Base-by-base conservation (phyloP, 2,113 vertebrate genomes). In the Donacobius atricapilla region DNA sequence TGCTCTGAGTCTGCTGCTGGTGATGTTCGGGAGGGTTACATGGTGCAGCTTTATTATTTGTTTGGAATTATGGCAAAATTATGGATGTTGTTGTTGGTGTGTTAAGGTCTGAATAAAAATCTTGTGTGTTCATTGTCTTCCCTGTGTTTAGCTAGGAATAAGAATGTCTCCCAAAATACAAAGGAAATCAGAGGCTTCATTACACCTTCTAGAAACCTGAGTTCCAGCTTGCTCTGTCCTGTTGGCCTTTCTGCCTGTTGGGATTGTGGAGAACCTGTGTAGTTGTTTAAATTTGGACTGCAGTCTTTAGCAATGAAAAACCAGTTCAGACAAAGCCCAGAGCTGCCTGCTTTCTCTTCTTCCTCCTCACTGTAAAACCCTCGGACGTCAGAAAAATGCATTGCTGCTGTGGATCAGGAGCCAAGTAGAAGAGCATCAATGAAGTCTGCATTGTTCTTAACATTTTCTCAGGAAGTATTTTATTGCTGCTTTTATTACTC, bases 401-500 rank as follows among this genome's bases (percentile, higher is more conserved):
- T 23, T 87, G 35, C 76, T 91, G 60, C 80, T 89, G 1, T 79
- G 51, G 39, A 42, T 80, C 75, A 35, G 76, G 37, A 90, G 71
- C 68, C 61, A 69, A 77, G 45, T 33, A 73, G 70, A 69, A 70
- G 23, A 79, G 30, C 82, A 75, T 44, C 39, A 37, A 2, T 80
- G 37, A 88, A 66, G 28, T 58, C 63, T 77, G 13, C 40, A 15
- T 76, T 83, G 42, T 58, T 91, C 39, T 47, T 80, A 58, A 56
- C 23, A 5, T 80, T 90, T 88, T 96, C 71, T 92, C 25, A 44
- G 79, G 58, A 95, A 80, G 76, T 92, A 45, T 95, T 95, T 94
- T 93, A 82, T 91, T 89, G 71, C 81, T 79, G 25, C 83, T 53
- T 91, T 82, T 87, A 87, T 94, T 94, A 92, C 60, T 66, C 50